phyloP scores from a whole-genome alignment of 2,888 invertebrate genomes.

The Synergus umbraculus region DNA sequence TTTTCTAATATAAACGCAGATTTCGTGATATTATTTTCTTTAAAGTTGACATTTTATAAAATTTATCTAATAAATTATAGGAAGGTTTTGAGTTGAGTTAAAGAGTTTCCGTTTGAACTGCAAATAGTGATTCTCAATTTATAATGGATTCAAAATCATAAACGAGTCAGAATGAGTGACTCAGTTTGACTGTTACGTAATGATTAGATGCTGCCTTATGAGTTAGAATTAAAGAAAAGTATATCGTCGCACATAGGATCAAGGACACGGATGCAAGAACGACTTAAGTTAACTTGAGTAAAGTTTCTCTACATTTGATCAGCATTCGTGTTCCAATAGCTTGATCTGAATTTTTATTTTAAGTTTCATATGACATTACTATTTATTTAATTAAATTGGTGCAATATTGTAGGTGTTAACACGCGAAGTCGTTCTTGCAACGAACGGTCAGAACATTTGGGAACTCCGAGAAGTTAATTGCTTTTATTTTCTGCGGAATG shows the following conservation, averaged over 20 bases:
- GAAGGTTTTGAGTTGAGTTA: background rate
- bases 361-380: constrained; percentile 21
- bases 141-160: background rate
- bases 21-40: background rate
- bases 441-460: constrained; percentile 15
- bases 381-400: constrained; percentile 35
- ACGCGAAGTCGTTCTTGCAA: constrained; percentile 35
- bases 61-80: too few species aligned
- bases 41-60: background rate
- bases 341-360: background rate
- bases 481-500: background rate
- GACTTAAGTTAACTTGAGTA: constrained; percentile 24
- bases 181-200: background rate
- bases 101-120: background rate
- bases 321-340: constrained; percentile 12
- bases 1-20: background rate
- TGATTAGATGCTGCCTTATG: background rate
- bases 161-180: background rate
- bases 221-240: constrained; percentile 23
- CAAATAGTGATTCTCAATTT: background rate
- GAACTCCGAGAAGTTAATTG: background rate
- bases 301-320: background rate
- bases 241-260: background rate
- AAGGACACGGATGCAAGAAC: constrained; percentile 35
- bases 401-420: constrained; percentile 37